Percentiles rank a stretch among this genome's conserved stretches.
These are phyloP conservation scores for Zaprionus ghesquierei DNA, from an alignment of 1,140 invertebrate species.

Conservation along the genomic window DNA sequence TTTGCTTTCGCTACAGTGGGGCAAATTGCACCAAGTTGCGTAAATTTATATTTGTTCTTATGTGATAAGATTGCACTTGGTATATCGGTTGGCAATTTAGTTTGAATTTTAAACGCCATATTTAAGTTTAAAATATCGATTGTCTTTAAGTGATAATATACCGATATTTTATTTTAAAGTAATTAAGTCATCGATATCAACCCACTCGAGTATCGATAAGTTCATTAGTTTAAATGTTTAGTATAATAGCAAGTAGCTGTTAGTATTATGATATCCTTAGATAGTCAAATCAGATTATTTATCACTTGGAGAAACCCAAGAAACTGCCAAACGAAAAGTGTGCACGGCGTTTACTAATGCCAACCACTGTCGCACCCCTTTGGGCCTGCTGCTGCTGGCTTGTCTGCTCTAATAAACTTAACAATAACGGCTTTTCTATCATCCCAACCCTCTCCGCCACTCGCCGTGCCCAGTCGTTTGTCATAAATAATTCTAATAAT, in stretches of 20 bases:
- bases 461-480: conserved; percentile 33
- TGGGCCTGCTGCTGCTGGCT: conserved; percentile 17
- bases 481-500: conserved; percentile 82
- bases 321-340: not conserved
- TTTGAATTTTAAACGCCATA: not conserved
- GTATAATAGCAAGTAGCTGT: not conserved
- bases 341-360: not conserved
- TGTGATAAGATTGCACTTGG: not conserved
- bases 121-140: too few relatives aligned
- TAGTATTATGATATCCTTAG: not conserved
- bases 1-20: conserved; percentile 35
- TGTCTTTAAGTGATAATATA: too few relatives aligned
- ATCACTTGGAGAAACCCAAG: not conserved
- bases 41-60: not conserved
- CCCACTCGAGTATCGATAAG: not conserved
- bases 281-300: not conserved
- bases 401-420: conserved; percentile 72
- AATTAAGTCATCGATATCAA: too few relatives aligned
- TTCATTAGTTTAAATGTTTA: not conserved
- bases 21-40: not conserved
- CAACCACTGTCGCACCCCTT: conserved; percentile 75
- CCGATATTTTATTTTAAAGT: too few relatives aligned
- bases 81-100: not conserved
- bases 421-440: conserved; percentile 80
- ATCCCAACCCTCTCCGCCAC: conserved; percentile 29